These are phyloP conservation scores for Hucho hucho DNA, from an alignment of 2,113 vertebrate species.

Conservation along the genomic window DNA sequence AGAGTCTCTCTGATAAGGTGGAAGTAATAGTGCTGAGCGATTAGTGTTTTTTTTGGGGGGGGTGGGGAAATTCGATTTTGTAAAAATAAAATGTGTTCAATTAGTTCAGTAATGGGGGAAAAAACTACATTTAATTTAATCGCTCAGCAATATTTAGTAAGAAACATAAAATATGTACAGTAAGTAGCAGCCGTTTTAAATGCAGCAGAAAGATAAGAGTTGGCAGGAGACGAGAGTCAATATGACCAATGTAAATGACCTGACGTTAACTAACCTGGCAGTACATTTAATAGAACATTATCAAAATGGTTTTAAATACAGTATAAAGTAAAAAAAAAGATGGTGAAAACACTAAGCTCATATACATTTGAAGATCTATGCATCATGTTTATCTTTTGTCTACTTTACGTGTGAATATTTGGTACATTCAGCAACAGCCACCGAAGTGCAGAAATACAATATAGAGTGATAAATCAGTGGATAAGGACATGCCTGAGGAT, in stretches of 20 bases:
- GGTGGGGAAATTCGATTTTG: conserved; percentile 37
- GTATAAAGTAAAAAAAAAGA: conserved; percentile 18
- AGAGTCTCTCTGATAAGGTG: background rate
- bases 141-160: conserved; percentile 19
- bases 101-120: no score
- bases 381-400: background rate
- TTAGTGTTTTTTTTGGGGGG: background rate
- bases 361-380: background rate
- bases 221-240: conserved; percentile 64
- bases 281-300: conserved; percentile 33
- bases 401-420: no score
- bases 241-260: conserved; percentile 68
- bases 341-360: conserved; percentile 1
- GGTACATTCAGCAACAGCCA: background rate
- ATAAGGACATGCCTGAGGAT: background rate
- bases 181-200: conserved; percentile 3
- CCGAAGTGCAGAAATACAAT: background rate
- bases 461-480: background rate
- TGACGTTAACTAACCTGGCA: conserved; percentile 10
- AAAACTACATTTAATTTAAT: no score
- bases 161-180: conserved; percentile 37
- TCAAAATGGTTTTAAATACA: conserved; percentile 68
- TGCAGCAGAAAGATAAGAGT: conserved; percentile 26
- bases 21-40: background rate
- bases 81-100: no score